phyloP scores from a whole-genome alignment of 2,113 vertebrate species.

The Poecilia latipinna region DNA sequence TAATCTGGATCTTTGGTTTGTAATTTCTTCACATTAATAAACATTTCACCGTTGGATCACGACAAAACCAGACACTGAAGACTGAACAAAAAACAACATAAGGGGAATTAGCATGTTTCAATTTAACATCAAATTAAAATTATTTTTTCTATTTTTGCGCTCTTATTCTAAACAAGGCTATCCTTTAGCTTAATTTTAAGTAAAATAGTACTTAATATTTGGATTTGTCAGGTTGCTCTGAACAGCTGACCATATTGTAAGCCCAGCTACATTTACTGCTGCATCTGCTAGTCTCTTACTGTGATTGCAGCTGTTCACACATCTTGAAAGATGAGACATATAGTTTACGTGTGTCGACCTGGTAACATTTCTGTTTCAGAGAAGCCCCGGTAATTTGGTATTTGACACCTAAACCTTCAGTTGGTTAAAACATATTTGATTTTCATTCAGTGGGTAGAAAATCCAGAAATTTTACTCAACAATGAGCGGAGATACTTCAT shows the following conservation, averaged over 20 bases:
- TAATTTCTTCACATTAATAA: too few species aligned
- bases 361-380: background rate
- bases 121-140: background rate
- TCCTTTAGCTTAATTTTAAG: background rate
- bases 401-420: background rate
- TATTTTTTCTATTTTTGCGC: background rate
- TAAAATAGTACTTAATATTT: background rate
- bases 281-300: background rate
- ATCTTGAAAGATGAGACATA: background rate
- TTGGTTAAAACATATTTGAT: background rate
- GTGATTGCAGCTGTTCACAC: background rate
- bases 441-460: too few species aligned
- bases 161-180: background rate
- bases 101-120: background rate
- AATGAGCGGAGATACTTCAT: too few species aligned
- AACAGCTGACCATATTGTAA: background rate
- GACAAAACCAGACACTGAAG: too few species aligned
- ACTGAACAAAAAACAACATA: too few species aligned
- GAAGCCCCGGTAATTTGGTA: background rate
- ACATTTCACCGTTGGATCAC: background rate
- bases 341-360: background rate
- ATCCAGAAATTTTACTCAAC: too few species aligned
- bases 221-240: background rate
- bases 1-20: too few species aligned
- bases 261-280: background rate